Percentiles rank a stretch among this genome's conserved stretches.
These are phyloP conservation scores for Odontothrips loti DNA, from an alignment of 2,888 invertebrate genomes.

Conservation along the genomic window DNA sequence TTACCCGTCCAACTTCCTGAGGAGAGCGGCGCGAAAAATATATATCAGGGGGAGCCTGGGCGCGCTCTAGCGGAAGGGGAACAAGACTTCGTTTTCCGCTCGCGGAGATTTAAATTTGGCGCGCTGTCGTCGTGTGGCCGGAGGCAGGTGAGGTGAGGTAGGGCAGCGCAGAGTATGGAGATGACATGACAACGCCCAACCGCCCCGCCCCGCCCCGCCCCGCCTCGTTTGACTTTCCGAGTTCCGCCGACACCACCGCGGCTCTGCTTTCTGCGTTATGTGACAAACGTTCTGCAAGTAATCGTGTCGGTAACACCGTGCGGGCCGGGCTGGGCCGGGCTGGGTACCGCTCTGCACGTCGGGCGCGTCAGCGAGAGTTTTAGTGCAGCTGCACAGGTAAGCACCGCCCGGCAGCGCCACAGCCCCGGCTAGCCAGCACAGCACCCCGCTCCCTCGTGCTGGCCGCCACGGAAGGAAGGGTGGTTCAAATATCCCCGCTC, in stretches of 20 bases:
- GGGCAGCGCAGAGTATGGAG: not conserved
- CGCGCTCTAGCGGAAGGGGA: not conserved
- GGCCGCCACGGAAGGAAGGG: too few species aligned
- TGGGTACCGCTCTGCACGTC: not conserved
- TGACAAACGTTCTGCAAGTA: not conserved
- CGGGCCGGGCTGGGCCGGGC: not conserved
- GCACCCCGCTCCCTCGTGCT: not conserved
- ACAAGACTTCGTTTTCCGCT: not conserved
- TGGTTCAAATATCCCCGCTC: not conserved
- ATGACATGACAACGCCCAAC: not conserved
- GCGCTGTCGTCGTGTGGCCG: not conserved
- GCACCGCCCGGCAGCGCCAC: not conserved
- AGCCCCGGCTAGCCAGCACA: not conserved
- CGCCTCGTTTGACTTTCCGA: not conserved
- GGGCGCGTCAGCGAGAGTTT: not conserved
- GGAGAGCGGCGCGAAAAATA: too few species aligned
- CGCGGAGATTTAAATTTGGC: not conserved
- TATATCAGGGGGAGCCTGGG: not conserved
- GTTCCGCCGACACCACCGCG: too few species aligned
- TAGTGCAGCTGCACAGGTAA: not conserved
- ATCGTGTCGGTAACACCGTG: too few species aligned
- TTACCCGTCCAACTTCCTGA: too few species aligned
- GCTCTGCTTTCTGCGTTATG: not conserved
- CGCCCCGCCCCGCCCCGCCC: not conserved
- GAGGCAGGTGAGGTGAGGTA: not conserved